phyloP scores from a whole-genome alignment of 2,888 invertebrate species.

The Eupithecia insigniata region DNA sequence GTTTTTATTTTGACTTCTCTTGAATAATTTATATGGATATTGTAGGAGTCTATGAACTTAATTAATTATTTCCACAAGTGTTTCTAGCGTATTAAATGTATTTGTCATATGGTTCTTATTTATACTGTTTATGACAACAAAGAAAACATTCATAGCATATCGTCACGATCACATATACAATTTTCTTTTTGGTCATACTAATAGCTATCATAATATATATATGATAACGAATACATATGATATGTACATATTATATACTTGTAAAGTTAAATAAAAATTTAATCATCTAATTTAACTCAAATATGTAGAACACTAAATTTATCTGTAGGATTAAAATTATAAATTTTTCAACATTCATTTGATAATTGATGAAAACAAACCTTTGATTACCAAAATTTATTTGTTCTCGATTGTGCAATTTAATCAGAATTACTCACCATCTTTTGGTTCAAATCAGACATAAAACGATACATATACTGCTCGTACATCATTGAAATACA shows the following conservation, averaged over 20 bases:
- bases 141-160: background rate
- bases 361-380: background rate
- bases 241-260: background rate
- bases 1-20: background rate
- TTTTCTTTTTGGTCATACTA: background rate
- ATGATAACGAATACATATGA: too few relatives aligned
- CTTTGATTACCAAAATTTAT: conserved; percentile 11
- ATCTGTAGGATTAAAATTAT: background rate
- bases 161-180: background rate
- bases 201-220: background rate
- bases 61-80: background rate
- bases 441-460: conserved; percentile 27
- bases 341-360: background rate
- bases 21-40: background rate
- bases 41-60: background rate
- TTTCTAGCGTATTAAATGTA: background rate
- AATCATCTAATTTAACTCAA: background rate
- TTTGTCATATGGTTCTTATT: background rate
- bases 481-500: conserved; percentile 47
- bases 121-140: background rate
- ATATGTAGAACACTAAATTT: background rate
- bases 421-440: conserved; percentile 7
- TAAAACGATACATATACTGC: conserved; percentile 30
- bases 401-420: conserved; percentile 31
- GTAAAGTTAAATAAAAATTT: background rate